These are phyloP conservation scores for Lutraria rhynchaena DNA, from an alignment of 1,140 invertebrate species.

Conservation along the genomic window DNA sequence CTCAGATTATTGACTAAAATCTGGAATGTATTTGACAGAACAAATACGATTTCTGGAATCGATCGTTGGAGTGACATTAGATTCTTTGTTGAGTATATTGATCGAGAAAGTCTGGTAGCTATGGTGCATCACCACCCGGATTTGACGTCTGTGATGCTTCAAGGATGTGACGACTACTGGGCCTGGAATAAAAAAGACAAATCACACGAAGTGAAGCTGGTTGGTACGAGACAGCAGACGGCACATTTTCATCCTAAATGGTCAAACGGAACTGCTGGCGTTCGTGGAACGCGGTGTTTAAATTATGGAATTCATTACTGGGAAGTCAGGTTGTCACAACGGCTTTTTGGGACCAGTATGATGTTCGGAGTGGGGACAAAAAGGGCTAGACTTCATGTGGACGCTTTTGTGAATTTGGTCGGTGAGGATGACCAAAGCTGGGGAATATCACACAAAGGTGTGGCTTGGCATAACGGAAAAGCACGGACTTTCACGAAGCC, in stretches of 20 bases:
- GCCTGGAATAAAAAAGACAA: slow-evolving; percentile 86
- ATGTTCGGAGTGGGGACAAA: slow-evolving; percentile 90
- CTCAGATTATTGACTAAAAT: no score
- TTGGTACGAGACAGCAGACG: slow-evolving; percentile 82
- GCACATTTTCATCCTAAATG: slow-evolving; percentile 88
- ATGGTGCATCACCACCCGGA: slow-evolving; percentile 53
- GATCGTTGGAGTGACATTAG: slow-evolving; percentile 32
- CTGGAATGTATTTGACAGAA: neutral
- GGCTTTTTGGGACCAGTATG: slow-evolving; percentile 90
- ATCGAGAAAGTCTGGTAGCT: neutral
- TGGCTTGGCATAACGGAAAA: slow-evolving; percentile 87
- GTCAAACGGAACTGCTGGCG: slow-evolving; percentile 89
- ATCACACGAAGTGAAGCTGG: slow-evolving; percentile 86
- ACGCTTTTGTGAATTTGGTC: slow-evolving; percentile 88
- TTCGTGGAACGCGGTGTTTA: slow-evolving; percentile 86
- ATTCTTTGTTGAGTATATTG: slow-evolving; percentile 4
- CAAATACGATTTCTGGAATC: slow-evolving; percentile 39
- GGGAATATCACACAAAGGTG: slow-evolving; percentile 89
- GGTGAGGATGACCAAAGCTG: slow-evolving; percentile 88
- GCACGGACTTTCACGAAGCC: slow-evolving; percentile 86
- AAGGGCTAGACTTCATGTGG: slow-evolving; percentile 86
- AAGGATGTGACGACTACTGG: slow-evolving; percentile 86
- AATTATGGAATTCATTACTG: slow-evolving; percentile 88
- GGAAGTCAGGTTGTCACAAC: slow-evolving; percentile 87
- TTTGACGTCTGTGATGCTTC: slow-evolving; percentile 58